These are phyloP conservation scores for Drosophila sucinea DNA, from an alignment of 1,140 invertebrate species.

Conservation along the genomic window DNA sequence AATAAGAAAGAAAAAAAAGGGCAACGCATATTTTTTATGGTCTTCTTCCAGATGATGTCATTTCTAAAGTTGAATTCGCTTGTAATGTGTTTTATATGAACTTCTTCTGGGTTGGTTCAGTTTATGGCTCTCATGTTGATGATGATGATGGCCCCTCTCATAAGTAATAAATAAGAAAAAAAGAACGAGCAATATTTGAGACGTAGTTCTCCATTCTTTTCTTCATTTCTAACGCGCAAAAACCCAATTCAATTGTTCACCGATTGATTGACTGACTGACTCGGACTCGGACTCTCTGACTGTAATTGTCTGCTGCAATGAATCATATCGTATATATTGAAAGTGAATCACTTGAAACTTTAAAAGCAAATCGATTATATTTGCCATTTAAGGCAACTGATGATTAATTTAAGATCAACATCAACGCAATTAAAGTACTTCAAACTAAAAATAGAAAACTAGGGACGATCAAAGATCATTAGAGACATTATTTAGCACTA, in stretches of 20 bases:
- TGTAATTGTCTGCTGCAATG: background rate
- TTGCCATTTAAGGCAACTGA: constrained; percentile 12
- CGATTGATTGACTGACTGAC: background rate
- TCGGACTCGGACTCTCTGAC: background rate
- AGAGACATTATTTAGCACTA: too few relatives aligned
- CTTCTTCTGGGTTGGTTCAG: constrained; percentile 21
- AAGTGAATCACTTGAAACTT: constrained; percentile 8
- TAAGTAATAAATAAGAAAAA: constrained; percentile 45
- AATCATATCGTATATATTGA: background rate
- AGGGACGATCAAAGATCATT: too few relatives aligned
- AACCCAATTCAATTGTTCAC: background rate
- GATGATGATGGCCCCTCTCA: constrained; percentile 38
- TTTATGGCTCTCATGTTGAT: constrained; percentile 3
- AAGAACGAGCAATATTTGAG: constrained; percentile 50
- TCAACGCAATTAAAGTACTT: too few relatives aligned
- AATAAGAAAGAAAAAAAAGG: constrained; percentile 12
- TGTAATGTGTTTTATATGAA: constrained; percentile 54
- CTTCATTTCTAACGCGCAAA: background rate
- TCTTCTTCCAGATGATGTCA: constrained; percentile 57
- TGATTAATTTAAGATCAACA: constrained; percentile 5
- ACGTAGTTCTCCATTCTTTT: constrained; percentile 34
- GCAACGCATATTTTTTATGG: constrained; percentile 11
- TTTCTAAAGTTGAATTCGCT: constrained; percentile 53
- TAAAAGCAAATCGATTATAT: constrained; percentile 4
- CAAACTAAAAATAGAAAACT: too few relatives aligned